A percentile compares a stretch with the other conserved stretches of the same genome.
phyloP scores from a whole-genome alignment of 2,888 invertebrate genomes.

The Acleris laterana region DNA sequence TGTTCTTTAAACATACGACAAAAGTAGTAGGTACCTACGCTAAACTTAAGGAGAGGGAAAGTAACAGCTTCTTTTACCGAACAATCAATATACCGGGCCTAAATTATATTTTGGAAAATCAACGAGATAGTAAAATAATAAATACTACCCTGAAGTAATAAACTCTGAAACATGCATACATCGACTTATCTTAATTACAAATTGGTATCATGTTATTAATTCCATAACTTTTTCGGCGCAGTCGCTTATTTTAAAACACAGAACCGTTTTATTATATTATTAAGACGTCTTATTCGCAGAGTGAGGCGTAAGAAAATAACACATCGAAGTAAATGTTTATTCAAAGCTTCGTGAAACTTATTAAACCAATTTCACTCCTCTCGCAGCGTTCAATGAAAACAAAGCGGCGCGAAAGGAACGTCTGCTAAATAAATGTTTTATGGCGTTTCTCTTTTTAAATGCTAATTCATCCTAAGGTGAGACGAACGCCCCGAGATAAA shows the following conservation, averaged over 20 bases:
- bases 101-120: too few relatives aligned
- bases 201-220: too few relatives aligned
- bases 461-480: slow-evolving; percentile 51
- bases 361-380: slow-evolving; percentile 57
- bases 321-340: slow-evolving; percentile 49
- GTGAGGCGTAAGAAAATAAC: slow-evolving; percentile 37
- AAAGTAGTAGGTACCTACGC: too few relatives aligned
- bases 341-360: slow-evolving; percentile 49
- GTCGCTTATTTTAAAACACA: background rate
- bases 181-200: too few relatives aligned
- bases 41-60: too few relatives aligned
- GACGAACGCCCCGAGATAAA: slow-evolving; percentile 33
- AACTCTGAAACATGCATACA: too few relatives aligned
- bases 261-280: slow-evolving; percentile 6
- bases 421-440: slow-evolving; percentile 56
- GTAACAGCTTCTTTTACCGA: too few relatives aligned
- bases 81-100: too few relatives aligned
- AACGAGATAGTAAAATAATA: too few relatives aligned
- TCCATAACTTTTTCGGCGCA: too few relatives aligned
- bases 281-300: slow-evolving; percentile 14
- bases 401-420: slow-evolving; percentile 49
- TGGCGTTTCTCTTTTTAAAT: slow-evolving; percentile 61
- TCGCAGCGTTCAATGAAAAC: slow-evolving; percentile 52
- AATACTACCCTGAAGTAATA: too few relatives aligned
- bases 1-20: too few relatives aligned